These are phyloP conservation scores for Equus quagga DNA, from an alignment of 2,113 vertebrate genomes.

Conservation along the genomic window DNA sequence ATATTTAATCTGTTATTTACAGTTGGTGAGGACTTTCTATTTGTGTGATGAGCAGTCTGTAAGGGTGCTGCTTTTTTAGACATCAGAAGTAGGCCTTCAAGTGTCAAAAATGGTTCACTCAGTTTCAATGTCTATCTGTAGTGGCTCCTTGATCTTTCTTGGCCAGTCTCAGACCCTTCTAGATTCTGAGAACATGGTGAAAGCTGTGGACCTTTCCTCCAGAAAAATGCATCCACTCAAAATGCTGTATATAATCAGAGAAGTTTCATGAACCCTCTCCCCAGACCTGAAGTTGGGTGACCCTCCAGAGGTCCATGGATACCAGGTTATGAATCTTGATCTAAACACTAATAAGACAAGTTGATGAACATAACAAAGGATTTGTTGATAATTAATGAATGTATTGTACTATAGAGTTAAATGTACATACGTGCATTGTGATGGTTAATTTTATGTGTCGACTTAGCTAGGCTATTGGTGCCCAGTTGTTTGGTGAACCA, in stretches of 20 bases:
- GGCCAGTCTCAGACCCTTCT: background rate
- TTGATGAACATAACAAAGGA: background rate
- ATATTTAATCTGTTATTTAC: constrained; percentile 32
- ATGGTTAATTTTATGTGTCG: background rate
- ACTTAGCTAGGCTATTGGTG: background rate
- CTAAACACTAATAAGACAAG: constrained; percentile 1
- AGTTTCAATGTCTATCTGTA: background rate
- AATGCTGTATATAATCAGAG: background rate
- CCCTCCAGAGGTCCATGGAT: background rate
- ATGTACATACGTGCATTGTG: background rate
- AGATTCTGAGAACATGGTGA: background rate
- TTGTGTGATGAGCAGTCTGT: background rate
- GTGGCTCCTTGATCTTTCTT: background rate
- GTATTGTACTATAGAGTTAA: background rate
- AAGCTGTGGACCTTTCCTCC: background rate
- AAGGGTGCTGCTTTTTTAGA: background rate
- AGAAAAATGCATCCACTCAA: background rate
- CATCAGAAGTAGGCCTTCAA: background rate
- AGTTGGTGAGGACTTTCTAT: background rate
- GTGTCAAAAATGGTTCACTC: background rate
- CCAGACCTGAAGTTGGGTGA: background rate
- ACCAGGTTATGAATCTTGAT: background rate
- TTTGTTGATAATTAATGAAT: background rate
- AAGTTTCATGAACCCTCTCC: background rate
- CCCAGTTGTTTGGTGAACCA: background rate